Conservation (phyloP, 2,113 vertebrate genomes). For the Typhlomys cinereus region DNA sequence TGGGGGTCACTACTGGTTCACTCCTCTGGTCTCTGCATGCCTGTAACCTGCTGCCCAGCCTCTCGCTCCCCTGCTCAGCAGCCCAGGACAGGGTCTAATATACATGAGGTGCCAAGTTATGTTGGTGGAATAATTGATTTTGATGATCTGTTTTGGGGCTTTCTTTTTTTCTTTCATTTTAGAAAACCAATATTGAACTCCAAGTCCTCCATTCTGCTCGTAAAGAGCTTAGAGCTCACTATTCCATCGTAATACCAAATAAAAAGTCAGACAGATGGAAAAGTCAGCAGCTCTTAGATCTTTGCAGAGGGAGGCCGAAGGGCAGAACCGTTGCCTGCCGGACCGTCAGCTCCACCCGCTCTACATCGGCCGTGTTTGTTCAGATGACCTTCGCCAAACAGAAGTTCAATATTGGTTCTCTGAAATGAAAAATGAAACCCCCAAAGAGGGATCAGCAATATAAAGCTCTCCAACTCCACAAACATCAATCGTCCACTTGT, state of each 20-base stretch:
- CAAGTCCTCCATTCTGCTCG: neutral
- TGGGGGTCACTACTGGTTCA: neutral
- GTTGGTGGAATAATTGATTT: neutral
- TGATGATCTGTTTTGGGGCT: neutral
- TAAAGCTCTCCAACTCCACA: neutral
- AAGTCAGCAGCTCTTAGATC: neutral
- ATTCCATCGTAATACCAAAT: neutral
- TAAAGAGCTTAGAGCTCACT: neutral
- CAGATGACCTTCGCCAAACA: neutral
- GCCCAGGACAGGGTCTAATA: neutral
- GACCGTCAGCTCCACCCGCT: neutral
- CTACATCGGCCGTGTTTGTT: neutral
- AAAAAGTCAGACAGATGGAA: neutral
- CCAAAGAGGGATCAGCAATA: neutral
- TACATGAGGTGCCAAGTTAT: neutral
- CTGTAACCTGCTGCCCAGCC: neutral
- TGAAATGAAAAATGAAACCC: neutral
- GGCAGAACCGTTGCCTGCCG: neutral
- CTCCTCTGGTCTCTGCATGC: neutral
- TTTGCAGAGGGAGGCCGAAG: neutral
- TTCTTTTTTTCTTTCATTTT: neutral
- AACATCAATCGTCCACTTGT: neutral
- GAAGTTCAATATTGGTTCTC: neutral
- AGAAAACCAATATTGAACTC: constrained; percentile 3
- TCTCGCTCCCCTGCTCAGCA: neutral